Evolutionary conservation across 1,140 invertebrate species (phyloP).

Genomic region (Idris sp.): DNA sequence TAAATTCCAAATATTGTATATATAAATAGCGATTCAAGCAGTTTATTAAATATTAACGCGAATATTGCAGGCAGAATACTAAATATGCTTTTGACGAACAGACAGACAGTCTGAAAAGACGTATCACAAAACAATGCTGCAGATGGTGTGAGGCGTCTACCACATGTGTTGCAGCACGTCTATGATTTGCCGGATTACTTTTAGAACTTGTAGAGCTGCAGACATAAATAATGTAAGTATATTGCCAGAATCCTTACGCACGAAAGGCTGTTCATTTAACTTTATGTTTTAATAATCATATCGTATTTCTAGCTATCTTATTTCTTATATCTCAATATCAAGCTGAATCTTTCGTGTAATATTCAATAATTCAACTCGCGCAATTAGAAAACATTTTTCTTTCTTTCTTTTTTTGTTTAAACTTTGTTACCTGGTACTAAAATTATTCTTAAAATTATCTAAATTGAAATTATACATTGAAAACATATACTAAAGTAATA

Average conservation of each 20-base stretch:
- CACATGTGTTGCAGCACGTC: slow-evolving; percentile 28
- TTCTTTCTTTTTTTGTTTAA: too few species aligned
- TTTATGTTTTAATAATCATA: slow-evolving; percentile 4
- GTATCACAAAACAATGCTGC: slow-evolving; percentile 40
- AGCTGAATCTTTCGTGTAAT: too few species aligned
- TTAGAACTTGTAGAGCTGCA: slow-evolving; percentile 27
- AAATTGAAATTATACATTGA: too few species aligned
- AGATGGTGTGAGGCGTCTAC: slow-evolving; percentile 38
- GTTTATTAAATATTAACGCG: slow-evolving; percentile 21
- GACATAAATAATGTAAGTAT: slow-evolving; percentile 19
- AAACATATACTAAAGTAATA: too few species aligned
- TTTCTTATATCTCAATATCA: too few species aligned
- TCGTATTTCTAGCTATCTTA: too few species aligned
- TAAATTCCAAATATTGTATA: background rate
- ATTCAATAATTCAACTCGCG: too few species aligned
- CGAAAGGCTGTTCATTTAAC: too few species aligned
- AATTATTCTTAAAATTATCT: too few species aligned
- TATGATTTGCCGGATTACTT: slow-evolving; percentile 34
- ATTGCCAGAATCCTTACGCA: background rate
- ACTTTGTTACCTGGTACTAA: too few species aligned
- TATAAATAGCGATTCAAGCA: slow-evolving; percentile 1
- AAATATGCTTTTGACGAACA: slow-evolving; percentile 24
- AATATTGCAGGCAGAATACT: background rate
- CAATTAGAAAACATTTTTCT: too few species aligned
- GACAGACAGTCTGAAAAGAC: slow-evolving; percentile 29